Conservation (phyloP, 2,888 invertebrate genomes). For the Rhynchonema sp. region DNA sequence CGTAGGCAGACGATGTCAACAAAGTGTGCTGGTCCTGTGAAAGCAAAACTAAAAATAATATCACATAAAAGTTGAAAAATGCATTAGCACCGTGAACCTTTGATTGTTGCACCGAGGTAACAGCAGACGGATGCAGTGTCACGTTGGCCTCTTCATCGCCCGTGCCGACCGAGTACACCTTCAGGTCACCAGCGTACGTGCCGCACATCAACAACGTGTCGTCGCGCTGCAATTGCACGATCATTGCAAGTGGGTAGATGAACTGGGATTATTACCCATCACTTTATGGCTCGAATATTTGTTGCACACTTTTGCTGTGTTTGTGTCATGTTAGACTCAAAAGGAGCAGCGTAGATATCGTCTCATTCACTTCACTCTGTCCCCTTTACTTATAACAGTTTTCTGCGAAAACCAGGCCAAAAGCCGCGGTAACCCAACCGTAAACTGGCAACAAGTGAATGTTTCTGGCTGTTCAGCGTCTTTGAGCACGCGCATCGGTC, state of each 20-base stretch:
- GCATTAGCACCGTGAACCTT: slow-evolving; percentile 19
- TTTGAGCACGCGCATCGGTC: slow-evolving; percentile 48
- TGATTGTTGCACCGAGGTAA: slow-evolving; percentile 45
- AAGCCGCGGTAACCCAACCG: no score
- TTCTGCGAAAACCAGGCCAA: no score
- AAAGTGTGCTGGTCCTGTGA: background rate
- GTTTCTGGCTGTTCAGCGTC: slow-evolving; percentile 33
- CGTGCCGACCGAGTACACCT: slow-evolving; percentile 61
- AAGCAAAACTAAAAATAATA: no score
- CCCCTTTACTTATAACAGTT: no score
- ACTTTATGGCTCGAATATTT: no score
- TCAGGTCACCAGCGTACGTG: slow-evolving; percentile 70
- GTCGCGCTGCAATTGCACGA: no score
- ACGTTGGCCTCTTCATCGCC: slow-evolving; percentile 57
- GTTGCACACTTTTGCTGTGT: no score
- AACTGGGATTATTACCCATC: no score
- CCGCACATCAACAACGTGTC: slow-evolving; percentile 34
- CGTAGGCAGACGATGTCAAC: slow-evolving; percentile 47
- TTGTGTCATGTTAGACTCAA: no score
- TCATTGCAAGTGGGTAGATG: no score
- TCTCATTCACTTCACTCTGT: no score
- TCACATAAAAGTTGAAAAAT: background rate
- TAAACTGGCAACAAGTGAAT: slow-evolving; percentile 40
- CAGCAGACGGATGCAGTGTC: slow-evolving; percentile 65
- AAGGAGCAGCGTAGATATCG: no score